These are phyloP conservation scores for Smittia sp. DNA, from an alignment of 2,888 invertebrate genomes.

Conservation along the genomic window DNA sequence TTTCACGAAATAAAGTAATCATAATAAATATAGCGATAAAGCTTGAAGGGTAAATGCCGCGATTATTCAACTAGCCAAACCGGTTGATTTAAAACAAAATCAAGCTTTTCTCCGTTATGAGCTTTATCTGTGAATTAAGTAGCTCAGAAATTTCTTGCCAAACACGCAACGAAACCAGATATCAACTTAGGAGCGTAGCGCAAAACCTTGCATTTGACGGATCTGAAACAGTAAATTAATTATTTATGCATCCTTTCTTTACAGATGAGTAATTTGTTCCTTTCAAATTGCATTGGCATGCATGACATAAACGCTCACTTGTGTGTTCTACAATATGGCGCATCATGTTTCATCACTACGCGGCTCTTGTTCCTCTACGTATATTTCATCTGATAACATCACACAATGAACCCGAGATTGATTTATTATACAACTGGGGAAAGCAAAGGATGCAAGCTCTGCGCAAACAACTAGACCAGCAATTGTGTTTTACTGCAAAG, in stretches of 20 bases:
- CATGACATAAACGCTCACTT: conserved; percentile 29
- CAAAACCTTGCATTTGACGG: too few relatives aligned
- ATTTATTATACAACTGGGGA: conserved; percentile 31
- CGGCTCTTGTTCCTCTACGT: neutral
- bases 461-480: neutral
- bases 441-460: neutral
- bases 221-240: conserved; percentile 17
- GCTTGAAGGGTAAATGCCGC: too few relatives aligned
- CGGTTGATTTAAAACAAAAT: too few relatives aligned
- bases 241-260: conserved; percentile 21
- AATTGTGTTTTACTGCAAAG: conserved; percentile 31
- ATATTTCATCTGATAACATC: conserved; percentile 14
- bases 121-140: too few relatives aligned
- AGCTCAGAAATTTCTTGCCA: too few relatives aligned
- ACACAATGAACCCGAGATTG: conserved; percentile 35
- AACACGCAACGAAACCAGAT: too few relatives aligned
- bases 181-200: too few relatives aligned
- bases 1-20: conserved; percentile 36
- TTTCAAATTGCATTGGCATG: neutral
- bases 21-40: too few relatives aligned
- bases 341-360: conserved; percentile 19
- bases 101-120: too few relatives aligned
- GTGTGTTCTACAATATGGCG: conserved; percentile 22
- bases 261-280: conserved; percentile 16
- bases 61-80: too few relatives aligned